phyloP scores from a whole-genome alignment of 2,113 vertebrate species.

The Bolborhynchus lineola region DNA sequence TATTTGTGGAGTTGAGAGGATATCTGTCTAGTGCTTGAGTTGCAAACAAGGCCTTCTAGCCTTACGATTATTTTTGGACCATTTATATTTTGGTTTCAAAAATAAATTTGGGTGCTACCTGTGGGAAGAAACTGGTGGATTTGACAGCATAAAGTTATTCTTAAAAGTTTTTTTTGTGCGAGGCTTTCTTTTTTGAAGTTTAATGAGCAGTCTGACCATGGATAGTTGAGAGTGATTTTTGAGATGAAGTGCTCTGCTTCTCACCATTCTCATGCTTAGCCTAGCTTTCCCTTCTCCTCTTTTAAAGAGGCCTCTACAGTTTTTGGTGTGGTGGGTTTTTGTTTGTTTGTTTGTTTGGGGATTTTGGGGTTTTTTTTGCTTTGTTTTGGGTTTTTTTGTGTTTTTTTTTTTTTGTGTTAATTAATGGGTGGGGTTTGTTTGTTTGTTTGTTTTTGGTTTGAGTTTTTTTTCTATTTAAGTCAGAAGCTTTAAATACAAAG shows the following conservation, averaged over 20 bases:
- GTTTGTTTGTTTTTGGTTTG: too few species aligned
- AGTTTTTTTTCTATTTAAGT: background rate
- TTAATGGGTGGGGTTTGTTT: too few species aligned
- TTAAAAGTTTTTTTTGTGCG: background rate
- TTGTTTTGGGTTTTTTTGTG: too few species aligned
- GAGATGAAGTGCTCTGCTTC: background rate
- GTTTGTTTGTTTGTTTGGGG: too few species aligned
- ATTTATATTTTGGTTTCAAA: background rate
- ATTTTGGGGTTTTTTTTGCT: too few species aligned
- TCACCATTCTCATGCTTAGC: background rate
- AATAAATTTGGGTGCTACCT: background rate
- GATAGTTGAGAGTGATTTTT: background rate
- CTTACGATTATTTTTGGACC: background rate
- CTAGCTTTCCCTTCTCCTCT: background rate
- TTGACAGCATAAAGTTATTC: background rate
- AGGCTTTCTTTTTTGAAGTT: background rate
- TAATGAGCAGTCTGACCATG: background rate
- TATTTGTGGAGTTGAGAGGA: background rate
- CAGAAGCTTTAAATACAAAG: background rate
- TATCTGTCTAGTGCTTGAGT: background rate
- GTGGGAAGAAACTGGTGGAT: background rate
- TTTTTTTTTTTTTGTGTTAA: too few species aligned
- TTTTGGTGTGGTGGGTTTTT: background rate
- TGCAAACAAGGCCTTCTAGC: background rate
- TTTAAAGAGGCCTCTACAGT: background rate